phyloP scores from a whole-genome alignment of 1,140 invertebrate genomes.

The Drosophila trapezifrons region DNA sequence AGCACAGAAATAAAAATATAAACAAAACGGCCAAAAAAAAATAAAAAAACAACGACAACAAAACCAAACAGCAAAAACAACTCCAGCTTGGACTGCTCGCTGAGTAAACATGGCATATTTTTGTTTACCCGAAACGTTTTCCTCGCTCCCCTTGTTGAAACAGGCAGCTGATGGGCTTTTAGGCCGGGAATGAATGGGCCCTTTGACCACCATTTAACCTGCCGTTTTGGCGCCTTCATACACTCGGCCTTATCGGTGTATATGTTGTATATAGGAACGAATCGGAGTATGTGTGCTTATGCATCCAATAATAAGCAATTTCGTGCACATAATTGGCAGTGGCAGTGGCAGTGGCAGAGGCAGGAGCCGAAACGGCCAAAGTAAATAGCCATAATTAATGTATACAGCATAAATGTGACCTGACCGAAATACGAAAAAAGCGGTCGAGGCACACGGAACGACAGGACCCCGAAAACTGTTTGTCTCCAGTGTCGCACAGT shows the following conservation, averaged over 20 bases:
- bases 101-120: conserved; percentile 71
- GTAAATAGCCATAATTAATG: conserved; percentile 82
- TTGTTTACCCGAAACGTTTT: conserved; percentile 66
- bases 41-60: not conserved
- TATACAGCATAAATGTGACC: conserved; percentile 82
- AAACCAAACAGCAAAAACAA: conserved; percentile 46
- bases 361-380: conserved; percentile 36
- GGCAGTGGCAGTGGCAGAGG: conserved; percentile 18
- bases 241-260: conserved; percentile 20
- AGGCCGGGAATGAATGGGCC: conserved; percentile 66
- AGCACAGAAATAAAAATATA: conserved; percentile 50
- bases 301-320: conserved; percentile 80
- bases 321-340: conserved; percentile 78
- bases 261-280: conserved; percentile 8
- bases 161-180: conserved; percentile 63
- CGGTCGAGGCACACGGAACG: conserved; percentile 30
- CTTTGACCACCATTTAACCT: conserved; percentile 73
- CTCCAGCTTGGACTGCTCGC: conserved; percentile 54
- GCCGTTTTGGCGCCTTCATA: conserved; percentile 57
- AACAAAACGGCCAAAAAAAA: conserved; percentile 31
- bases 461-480: conserved; percentile 55
- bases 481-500: conserved; percentile 53
- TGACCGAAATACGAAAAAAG: conserved; percentile 75
- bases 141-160: conserved; percentile 27
- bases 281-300: conserved; percentile 42